phyloP scores from a whole-genome alignment of 2,888 invertebrate species.

The Dryobotodes eremita region DNA sequence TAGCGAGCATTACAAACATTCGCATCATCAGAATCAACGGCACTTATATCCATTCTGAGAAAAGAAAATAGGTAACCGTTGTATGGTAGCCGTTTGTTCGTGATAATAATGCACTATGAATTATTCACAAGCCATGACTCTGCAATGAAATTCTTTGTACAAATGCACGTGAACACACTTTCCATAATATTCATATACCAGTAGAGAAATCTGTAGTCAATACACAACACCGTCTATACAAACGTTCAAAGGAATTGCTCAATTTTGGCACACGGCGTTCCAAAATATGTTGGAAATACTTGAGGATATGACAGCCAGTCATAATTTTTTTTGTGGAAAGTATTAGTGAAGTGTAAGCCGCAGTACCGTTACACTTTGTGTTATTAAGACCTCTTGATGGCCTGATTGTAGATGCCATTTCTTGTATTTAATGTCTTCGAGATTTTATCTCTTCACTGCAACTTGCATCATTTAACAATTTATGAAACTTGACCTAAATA shows the following conservation, averaged over 20 bases:
- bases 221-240: constrained; percentile 10
- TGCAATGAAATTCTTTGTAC: constrained; percentile 77
- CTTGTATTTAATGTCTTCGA: constrained; percentile 24
- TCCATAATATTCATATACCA: constrained; percentile 75
- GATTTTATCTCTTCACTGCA: constrained; percentile 29
- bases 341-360: constrained; percentile 41
- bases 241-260: constrained; percentile 39
- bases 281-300: constrained; percentile 58
- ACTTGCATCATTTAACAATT: not conserved
- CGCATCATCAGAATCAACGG: constrained; percentile 64
- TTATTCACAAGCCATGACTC: constrained; percentile 80
- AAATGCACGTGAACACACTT: constrained; percentile 73
- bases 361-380: constrained; percentile 54
- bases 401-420: constrained; percentile 30
- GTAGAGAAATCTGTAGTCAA: constrained; percentile 57
- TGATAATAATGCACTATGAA: constrained; percentile 81
- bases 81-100: constrained; percentile 70
- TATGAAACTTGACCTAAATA: not conserved
- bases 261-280: constrained; percentile 36
- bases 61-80: constrained; percentile 82
- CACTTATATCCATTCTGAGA: constrained; percentile 73
- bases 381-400: constrained; percentile 59
- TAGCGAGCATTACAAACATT: constrained; percentile 38
- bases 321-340: constrained; percentile 49
- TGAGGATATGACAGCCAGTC: constrained; percentile 43